These are phyloP conservation scores for Nemotelus pantherinus DNA, from an alignment of 2,888 invertebrate species.

Conservation along the genomic window DNA sequence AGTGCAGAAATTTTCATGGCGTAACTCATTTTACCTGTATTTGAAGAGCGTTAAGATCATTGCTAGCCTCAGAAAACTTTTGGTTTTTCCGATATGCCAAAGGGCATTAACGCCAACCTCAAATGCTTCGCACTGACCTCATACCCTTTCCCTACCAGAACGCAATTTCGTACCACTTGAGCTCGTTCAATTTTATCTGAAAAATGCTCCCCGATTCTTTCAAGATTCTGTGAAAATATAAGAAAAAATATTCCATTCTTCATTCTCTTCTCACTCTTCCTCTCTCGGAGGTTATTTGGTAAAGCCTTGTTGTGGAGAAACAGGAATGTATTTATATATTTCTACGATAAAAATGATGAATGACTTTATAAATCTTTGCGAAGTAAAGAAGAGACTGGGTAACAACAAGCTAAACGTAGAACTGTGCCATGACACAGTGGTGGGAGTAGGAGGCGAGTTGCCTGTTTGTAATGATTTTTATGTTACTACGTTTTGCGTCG, in stretches of 20 bases:
- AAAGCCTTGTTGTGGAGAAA: conserved; percentile 23
- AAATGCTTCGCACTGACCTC: no score
- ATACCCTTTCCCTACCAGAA: not conserved
- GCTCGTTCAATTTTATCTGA: conserved; percentile 46
- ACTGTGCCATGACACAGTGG: not conserved
- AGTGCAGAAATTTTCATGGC: no score
- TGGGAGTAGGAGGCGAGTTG: not conserved
- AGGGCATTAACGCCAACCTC: no score
- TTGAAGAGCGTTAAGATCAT: no score
- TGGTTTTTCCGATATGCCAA: no score
- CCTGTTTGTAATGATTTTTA: conserved; percentile 45
- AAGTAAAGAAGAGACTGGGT: conserved; percentile 56
- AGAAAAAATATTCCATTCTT: conserved; percentile 55
- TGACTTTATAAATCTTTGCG: conserved; percentile 65
- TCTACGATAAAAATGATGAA: conserved; percentile 66
- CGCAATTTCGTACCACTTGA: conserved; percentile 31
- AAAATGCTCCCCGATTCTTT: conserved; percentile 32
- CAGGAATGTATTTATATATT: conserved; percentile 57
- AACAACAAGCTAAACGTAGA: conserved; percentile 29
- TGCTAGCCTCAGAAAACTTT: no score
- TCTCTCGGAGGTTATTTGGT: not conserved
- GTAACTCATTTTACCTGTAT: no score
- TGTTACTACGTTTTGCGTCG: conserved; percentile 20
- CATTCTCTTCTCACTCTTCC: not conserved
- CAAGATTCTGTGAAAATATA: conserved; percentile 51